A percentile compares a stretch with the other conserved stretches of the same genome.
Conservation (phyloP, 2,797 vertebrate species). For the Sylvia borin region DNA sequence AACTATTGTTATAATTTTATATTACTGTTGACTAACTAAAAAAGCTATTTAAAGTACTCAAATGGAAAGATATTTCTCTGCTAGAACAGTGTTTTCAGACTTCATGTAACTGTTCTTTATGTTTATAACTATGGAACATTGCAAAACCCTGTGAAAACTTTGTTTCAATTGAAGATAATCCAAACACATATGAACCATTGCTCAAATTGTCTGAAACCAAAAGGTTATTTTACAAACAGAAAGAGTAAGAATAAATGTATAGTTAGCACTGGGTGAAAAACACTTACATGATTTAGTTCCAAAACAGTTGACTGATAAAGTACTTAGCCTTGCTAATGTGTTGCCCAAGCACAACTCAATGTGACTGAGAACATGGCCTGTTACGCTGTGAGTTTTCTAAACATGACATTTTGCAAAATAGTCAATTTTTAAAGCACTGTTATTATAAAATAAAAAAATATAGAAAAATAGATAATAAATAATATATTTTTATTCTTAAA, state of each 20-base stretch:
- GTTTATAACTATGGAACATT: background rate
- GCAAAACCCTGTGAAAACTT: background rate
- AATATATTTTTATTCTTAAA: background rate
- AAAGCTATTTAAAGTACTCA: background rate
- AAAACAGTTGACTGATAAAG: background rate
- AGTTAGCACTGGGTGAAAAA: background rate
- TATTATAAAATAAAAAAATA: background rate
- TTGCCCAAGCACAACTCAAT: background rate
- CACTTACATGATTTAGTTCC: background rate
- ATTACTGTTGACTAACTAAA: background rate
- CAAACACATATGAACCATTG: background rate
- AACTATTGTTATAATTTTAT: background rate
- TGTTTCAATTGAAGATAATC: background rate
- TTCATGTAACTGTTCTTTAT: background rate
- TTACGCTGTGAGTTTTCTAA: background rate
- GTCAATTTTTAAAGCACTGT: background rate
- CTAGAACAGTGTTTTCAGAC: background rate
- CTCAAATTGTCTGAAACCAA: background rate
- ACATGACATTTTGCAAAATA: background rate
- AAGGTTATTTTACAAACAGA: background rate
- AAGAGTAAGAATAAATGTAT: background rate
- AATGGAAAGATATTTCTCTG: background rate
- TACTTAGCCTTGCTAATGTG: background rate
- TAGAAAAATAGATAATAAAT: too few relatives aligned
- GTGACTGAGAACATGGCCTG: background rate